phyloP scores from a whole-genome alignment of 2,888 invertebrate species.

The Chaitophorus viminalis region DNA sequence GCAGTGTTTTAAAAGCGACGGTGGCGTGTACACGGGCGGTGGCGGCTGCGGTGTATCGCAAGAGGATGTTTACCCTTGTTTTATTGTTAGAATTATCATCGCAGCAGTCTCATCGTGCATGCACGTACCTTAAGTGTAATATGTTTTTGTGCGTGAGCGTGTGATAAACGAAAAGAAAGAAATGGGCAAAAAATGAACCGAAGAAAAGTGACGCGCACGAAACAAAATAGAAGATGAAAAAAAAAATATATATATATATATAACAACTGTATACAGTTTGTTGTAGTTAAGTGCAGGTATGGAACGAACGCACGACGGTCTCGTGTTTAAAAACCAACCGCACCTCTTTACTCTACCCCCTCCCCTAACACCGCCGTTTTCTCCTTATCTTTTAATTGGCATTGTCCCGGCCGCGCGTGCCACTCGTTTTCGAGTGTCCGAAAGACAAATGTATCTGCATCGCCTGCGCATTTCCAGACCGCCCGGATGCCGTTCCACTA shows the following conservation, averaged over 20 bases:
- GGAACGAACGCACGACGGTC: not conserved
- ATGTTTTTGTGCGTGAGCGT: not conserved
- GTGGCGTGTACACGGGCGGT: not conserved
- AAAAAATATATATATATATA: not conserved
- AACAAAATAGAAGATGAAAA: no score
- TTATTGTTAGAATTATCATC: slow-evolving; percentile 53
- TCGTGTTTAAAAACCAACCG: not conserved
- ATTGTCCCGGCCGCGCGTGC: not conserved
- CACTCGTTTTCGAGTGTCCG: not conserved
- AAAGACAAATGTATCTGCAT: not conserved
- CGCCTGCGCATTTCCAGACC: not conserved
- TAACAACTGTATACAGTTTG: not conserved
- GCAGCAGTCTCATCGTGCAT: not conserved
- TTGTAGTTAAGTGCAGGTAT: not conserved
- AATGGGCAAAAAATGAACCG: not conserved
- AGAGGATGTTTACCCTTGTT: slow-evolving; percentile 50
- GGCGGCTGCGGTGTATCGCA: not conserved
- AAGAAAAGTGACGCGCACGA: not conserved
- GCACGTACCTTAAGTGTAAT: not conserved
- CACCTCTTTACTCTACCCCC: no score
- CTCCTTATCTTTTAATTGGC: slow-evolving; percentile 20
- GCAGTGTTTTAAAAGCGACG: slow-evolving; percentile 47
- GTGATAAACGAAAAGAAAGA: not conserved
- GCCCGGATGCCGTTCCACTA: not conserved
- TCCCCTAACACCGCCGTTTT: not conserved